Base-by-base conservation (phyloP, 2,888 invertebrate species). In the Leptopilina drosophilae region DNA sequence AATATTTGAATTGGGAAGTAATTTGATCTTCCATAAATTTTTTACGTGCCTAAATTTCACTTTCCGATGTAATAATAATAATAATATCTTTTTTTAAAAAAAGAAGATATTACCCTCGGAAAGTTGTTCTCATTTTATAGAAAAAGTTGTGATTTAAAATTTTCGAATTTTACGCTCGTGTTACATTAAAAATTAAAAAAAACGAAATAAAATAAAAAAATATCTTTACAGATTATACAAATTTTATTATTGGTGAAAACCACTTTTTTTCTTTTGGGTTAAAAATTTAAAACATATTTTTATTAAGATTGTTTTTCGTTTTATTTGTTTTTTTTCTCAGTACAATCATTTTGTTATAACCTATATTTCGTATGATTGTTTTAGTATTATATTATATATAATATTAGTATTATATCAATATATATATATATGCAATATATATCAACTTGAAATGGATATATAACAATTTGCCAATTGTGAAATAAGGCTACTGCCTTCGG, bases 91-190 rank as follows among this genome's bases (percentile, higher is more conserved):
- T 73, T n/a, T 33, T 33, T 2, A 26, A 33, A 56, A 9, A 56
- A 53, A 56, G n/a, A 33, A 33, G 26, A 5, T 9, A 1, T 11
- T 15, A 73, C 26, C 26, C 56, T 56, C 33, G 14, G 49, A 33
- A 73, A 69, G 12, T 26, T 26, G 26, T 53, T 53, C 49, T 73
- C n/a, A 33, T 53, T 73, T 46, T 78, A 33, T 67, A 67, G 56
- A 65, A 15, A 75, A 64, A 77, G 59, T 73, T 77, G 49, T 77
- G 73, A 62, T 69, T 80, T 77, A 65, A 59, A 77, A 80, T 77
- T 49, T 77, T 73, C 56, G 56, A 73, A 73, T 53, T 73, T 73
- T 73, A 56, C 9, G 33, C 73, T 73, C 73, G 33, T 56, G 73
- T 56, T 73, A 40, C 26, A 56, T 26, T 56, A 56, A 73, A 73